These are phyloP conservation scores for Sicus ferrugineus DNA, from an alignment of 2,888 invertebrate species.

Conservation along the genomic window DNA sequence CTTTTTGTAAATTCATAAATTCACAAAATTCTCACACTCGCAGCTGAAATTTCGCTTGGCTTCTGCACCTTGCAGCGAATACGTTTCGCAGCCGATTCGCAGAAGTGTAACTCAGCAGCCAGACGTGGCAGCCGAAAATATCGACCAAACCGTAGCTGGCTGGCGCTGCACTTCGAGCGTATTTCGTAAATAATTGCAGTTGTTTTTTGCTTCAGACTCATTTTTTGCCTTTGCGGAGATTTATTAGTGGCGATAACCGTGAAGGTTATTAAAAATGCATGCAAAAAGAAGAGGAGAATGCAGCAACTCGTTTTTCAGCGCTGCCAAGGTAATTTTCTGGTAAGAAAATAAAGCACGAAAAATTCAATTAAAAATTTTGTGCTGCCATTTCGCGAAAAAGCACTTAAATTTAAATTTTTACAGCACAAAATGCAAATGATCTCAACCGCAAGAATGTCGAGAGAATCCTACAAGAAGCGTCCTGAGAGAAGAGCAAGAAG, in stretches of 20 bases:
- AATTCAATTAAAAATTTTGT: slow-evolving; percentile 11
- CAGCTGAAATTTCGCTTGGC: background rate
- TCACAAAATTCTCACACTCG: background rate
- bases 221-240: slow-evolving; percentile 10
- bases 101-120: background rate
- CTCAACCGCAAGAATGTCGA: background rate
- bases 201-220: slow-evolving; percentile 1
- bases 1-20: background rate
- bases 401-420: slow-evolving; percentile 3
- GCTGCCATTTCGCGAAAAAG: background rate
- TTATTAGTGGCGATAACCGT: slow-evolving; percentile 17
- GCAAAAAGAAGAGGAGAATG: background rate
- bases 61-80: background rate
- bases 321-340: background rate
- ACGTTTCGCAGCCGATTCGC: background rate
- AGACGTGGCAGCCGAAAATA: slow-evolving; percentile 16
- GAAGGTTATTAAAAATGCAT: slow-evolving; percentile 4
- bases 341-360: slow-evolving; percentile 11
- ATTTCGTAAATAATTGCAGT: slow-evolving; percentile 3
- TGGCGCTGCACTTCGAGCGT: background rate
- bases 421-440: slow-evolving; percentile 23
- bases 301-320: background rate
- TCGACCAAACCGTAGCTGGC: slow-evolving; percentile 28
- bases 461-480: background rate
- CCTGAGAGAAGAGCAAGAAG: background rate